Base-by-base conservation (phyloP, 2,113 vertebrate species). In the Nothoprocta pentlandii region DNA sequence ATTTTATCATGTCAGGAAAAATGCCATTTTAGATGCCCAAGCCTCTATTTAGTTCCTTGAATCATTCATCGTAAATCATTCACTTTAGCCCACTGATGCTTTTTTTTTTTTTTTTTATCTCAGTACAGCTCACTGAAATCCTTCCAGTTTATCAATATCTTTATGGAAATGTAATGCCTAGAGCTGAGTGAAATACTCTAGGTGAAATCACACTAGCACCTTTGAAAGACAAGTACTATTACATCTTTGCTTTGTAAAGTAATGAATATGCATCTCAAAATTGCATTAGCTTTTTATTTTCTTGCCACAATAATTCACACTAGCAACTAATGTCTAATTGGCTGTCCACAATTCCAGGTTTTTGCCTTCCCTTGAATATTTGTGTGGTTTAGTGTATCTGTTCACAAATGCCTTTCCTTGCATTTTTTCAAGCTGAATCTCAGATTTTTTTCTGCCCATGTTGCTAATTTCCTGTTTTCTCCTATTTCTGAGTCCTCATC, bases 361-460 rank as follows among this genome's bases (percentile, higher is more conserved):
- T 23, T 68, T 90, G 8, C 20, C 10, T 83, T 28, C 9, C 23
- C 87, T 93, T 84, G n/a, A 73, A 0, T 70, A 36, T 92, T 73
- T 73, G 25, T 12, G 59, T 16, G 7, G 32, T 67, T 76, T 78
- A 9, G 5, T 73, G 95, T 77, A 71, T 58, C 16, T 73, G 64
- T 69, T 75, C 32, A 73, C 21, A 92, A 14, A 54, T 66, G 49
- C 51, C 82, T 58, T 12, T 90, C 16, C 8, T 78, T 94, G 39
- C 8, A 10, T 78, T 68, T 94, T 85, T 94, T 83, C 28, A 62
- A 71, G 41, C 1, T 75, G 39, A 90, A 87, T 84, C 70, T 73
- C 44, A 76, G 30, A 62, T 71, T 86, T 49, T 49, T 92, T 85
- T 92, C 53, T 94, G 20, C 16, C 34, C 10, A 36, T 69, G 5